phyloP scores from a whole-genome alignment of 2,797 vertebrate species.

The Cossypha polioptera region DNA sequence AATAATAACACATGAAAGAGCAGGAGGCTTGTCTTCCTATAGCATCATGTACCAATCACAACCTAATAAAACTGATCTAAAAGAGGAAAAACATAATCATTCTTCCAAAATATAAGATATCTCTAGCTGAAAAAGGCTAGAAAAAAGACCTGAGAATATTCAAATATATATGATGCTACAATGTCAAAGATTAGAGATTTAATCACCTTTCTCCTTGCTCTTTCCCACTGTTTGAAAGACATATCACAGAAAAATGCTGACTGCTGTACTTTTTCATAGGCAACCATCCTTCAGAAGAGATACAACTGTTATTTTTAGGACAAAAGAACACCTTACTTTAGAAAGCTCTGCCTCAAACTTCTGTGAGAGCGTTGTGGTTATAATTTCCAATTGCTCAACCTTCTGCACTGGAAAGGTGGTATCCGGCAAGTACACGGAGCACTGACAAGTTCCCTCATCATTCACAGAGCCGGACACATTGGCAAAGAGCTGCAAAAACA shows the following conservation, averaged over 20 bases:
- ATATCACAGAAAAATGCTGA: neutral
- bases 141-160: neutral
- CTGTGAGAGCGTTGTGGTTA: neutral
- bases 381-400: constrained; percentile 73
- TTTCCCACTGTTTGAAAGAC: neutral
- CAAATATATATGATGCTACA: neutral
- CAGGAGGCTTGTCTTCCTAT: constrained; percentile 3
- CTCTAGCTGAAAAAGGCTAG: neutral
- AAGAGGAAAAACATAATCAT: neutral
- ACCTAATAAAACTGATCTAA: neutral
- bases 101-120: neutral
- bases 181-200: neutral
- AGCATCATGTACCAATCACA: neutral
- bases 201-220: neutral
- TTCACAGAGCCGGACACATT: constrained; percentile 79
- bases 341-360: constrained; percentile 73
- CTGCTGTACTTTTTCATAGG: neutral
- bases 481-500: constrained; percentile 67
- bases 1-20: constrained; percentile 46
- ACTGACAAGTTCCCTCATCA: constrained; percentile 78
- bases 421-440: constrained; percentile 83
- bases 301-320: neutral
- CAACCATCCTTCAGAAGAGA: neutral
- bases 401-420: constrained; percentile 82
- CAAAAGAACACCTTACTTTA: constrained; percentile 67